These are phyloP conservation scores for Pentamera pediparva DNA, from an alignment of 53 echinoderm and acorn worm species.

Conservation along the genomic window DNA sequence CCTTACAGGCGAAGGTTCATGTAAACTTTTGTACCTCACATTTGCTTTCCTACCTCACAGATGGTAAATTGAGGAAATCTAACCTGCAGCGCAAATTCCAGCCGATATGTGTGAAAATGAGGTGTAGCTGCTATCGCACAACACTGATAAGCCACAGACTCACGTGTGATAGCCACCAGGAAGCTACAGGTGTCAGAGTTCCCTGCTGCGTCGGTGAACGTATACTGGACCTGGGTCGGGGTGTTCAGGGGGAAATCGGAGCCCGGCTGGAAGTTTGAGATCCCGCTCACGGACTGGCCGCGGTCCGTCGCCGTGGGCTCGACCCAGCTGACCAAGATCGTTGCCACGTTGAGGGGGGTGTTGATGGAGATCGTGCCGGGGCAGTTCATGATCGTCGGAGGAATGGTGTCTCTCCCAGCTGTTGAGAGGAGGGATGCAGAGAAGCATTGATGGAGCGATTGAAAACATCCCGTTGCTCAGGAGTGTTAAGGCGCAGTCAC, in stretches of 20 bases:
- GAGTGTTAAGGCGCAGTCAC: no score
- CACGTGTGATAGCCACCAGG: background rate
- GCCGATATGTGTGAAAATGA: no score
- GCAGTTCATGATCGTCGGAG: constrained; percentile 7
- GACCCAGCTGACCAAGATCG: background rate
- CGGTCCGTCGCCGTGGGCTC: constrained; percentile 15
- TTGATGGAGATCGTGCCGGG: constrained; percentile 10
- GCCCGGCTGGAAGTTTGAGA: background rate
- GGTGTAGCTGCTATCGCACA: no score
- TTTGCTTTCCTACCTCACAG: no score
- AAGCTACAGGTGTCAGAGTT: background rate
- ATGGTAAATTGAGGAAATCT: no score
- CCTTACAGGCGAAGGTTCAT: no score
- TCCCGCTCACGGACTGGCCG: background rate
- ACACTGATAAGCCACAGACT: no score
- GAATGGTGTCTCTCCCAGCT: constrained; percentile 12
- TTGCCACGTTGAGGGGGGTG: background rate
- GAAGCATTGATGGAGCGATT: no score
- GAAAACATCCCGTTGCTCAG: no score
- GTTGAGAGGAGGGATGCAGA: background rate
- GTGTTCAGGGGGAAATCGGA: background rate
- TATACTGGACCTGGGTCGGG: background rate
- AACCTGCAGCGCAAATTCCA: no score
- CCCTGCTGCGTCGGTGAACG: background rate
- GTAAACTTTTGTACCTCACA: no score